Evolutionary conservation across 1,140 invertebrate genomes (phyloP).

Genomic region (Acromyrmex charruanus): DNA sequence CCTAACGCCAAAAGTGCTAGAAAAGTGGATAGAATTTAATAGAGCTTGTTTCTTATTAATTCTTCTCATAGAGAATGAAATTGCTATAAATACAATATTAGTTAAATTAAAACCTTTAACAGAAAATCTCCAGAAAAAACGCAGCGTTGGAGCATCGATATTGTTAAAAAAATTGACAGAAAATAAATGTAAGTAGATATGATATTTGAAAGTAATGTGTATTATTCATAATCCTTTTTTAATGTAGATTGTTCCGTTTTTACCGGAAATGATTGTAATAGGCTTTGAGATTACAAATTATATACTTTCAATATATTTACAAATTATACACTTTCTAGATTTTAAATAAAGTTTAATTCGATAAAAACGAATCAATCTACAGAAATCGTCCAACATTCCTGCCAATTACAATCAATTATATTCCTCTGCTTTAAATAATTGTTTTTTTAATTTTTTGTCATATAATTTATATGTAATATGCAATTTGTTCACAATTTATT

Average conservation of each 20-base stretch:
- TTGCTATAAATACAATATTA: conserved; percentile 26
- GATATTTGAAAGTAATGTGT: not conserved
- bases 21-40: conserved; percentile 88
- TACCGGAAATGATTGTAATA: not conserved
- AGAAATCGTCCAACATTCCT: not conserved
- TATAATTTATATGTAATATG: not conserved
- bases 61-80: conserved; percentile 85
- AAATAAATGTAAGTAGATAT: conserved; percentile 11
- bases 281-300: not conserved
- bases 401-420: not conserved
- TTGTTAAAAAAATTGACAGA: conserved; percentile 86
- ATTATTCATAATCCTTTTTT: not conserved
- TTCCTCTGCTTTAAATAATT: not conserved
- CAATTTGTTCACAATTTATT: not conserved
- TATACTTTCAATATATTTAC: not conserved
- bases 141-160: conserved; percentile 85
- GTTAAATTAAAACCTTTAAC: conserved; percentile 72
- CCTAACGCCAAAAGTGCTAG: conserved; percentile 83
- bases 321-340: not conserved
- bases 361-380: not conserved
- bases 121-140: conserved; percentile 81
- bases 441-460: not conserved
- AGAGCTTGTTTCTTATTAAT: conserved; percentile 89
- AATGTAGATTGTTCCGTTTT: not conserved
- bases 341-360: not conserved